Conservation (phyloP, 1,140 invertebrate species). For the Dinothrombium tinctorium region DNA sequence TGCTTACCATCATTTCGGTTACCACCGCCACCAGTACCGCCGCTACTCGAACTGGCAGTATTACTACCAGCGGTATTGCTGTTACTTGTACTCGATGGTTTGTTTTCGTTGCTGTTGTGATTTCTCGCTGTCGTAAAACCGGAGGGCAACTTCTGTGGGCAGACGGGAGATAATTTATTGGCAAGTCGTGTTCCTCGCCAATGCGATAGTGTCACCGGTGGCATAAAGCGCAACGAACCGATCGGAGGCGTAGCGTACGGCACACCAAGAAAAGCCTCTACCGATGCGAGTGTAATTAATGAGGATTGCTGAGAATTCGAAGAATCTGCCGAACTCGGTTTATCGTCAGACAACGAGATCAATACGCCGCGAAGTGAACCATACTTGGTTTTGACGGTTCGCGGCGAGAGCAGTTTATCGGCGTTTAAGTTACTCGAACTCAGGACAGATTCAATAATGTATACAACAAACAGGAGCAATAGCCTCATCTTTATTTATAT, state of each 20-base stretch:
- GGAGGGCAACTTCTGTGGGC: constrained; percentile 23
- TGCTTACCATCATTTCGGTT: constrained; percentile 42
- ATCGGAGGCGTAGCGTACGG: constrained; percentile 71
- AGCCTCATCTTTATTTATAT: no score
- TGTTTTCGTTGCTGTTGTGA: constrained; percentile 27
- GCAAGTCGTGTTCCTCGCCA: constrained; percentile 44
- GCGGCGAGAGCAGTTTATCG: neutral
- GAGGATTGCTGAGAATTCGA: neutral
- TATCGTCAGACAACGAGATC: neutral
- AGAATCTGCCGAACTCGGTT: neutral
- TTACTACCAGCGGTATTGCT: constrained; percentile 46
- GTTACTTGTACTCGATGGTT: constrained; percentile 73
- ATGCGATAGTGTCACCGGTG: constrained; percentile 57
- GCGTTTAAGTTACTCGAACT: no score
- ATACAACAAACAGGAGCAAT: no score
- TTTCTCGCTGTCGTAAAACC: constrained; percentile 42
- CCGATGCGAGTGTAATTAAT: constrained; percentile 24
- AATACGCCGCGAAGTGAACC: neutral
- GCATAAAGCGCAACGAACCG: constrained; percentile 73
- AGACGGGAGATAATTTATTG: constrained; percentile 18
- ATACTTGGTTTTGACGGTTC: constrained; percentile 2
- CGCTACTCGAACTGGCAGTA: neutral
- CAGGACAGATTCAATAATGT: no score
- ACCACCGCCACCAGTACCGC: no score
- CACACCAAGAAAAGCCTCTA: constrained; percentile 20